Evolutionary conservation across 1,140 invertebrate species (phyloP), one percentile per base, ranked within the genome.

Genomic region (Lepidurus packardi): DNA sequence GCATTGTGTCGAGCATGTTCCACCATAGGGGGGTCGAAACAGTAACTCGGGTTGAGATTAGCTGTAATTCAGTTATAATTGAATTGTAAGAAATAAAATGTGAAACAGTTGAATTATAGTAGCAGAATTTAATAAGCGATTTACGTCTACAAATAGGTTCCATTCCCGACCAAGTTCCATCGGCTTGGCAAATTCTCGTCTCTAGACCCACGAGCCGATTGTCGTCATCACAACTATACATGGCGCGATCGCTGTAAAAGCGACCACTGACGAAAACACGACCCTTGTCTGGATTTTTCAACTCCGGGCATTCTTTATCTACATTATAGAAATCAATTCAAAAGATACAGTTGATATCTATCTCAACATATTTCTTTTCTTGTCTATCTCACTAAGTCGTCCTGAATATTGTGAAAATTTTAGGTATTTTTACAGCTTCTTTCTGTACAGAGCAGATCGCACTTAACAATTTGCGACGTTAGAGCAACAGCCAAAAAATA

Each of bases 121-220:
- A 34, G 65, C 6, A 11, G 45, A 80, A 16, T 45, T 79, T 13
- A 16, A 77, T 44, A 77, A 79, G 24, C 74, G 16, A 13, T 75
- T n/a, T 65, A 65, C 53, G 92, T 85, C 93, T 94, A 87, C 97
- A 98, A 21, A 90, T 88, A 0, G 96, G 94, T 24, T 92, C 89
- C 16, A 89, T 88, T 1, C 94, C 95, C 1, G 93, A 94, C 97
- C 97, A 99, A 73, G 90, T 90, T 7, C 95, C 94, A 84, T 98
- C 94, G 1, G 94, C 95, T 82, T 95, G 91, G 84, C 97, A 98
- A 42, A 91, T 90, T 77, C 96, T 86, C 84, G 96, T 89, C 85
- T 90, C 85, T 0, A 95, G 87, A 0, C 96, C 97, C 1, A 97
- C 93, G 16, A 97, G 89, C 83, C 92, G 91, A 84, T 91, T 96